These are phyloP conservation scores for Lampris megalopsis DNA, from an alignment of 2,113 vertebrate genomes.

Conservation along the genomic window DNA sequence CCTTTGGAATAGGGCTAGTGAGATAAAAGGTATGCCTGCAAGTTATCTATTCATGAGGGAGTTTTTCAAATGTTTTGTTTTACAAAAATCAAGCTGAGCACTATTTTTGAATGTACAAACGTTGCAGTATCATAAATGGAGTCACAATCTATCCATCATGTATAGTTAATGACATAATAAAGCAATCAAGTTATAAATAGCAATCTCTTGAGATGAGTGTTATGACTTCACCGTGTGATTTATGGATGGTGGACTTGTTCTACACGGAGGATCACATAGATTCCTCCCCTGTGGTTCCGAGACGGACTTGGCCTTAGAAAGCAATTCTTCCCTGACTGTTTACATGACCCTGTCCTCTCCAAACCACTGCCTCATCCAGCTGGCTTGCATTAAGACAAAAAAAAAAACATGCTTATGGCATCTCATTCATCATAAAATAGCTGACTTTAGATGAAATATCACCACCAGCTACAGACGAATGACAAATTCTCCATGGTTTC, in stretches of 20 bases:
- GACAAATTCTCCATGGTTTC: background rate
- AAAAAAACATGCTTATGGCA: slow-evolving; percentile 18
- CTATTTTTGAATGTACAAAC: background rate
- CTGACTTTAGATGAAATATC: slow-evolving; percentile 11
- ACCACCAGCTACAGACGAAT: background rate
- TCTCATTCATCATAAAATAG: slow-evolving; percentile 17
- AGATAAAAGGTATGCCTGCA: background rate
- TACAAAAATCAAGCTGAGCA: background rate
- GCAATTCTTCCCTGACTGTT: background rate
- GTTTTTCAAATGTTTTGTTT: background rate
- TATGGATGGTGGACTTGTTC: background rate
- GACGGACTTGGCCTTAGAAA: slow-evolving; percentile 2
- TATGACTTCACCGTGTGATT: slow-evolving; percentile 2
- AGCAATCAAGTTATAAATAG: background rate
- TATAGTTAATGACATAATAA: background rate
- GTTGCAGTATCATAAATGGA: background rate
- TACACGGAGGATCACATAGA: background rate
- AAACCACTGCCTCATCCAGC: background rate
- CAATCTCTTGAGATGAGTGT: background rate
- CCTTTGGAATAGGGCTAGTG: background rate
- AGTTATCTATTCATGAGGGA: background rate
- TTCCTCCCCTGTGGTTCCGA: slow-evolving; percentile 6
- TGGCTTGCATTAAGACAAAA: slow-evolving; percentile 8
- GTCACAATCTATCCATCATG: background rate
- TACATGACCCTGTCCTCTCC: background rate